Evolutionary conservation across 2,888 invertebrate genomes (phyloP).

Genomic region (Heliconius ethilla): DNA sequence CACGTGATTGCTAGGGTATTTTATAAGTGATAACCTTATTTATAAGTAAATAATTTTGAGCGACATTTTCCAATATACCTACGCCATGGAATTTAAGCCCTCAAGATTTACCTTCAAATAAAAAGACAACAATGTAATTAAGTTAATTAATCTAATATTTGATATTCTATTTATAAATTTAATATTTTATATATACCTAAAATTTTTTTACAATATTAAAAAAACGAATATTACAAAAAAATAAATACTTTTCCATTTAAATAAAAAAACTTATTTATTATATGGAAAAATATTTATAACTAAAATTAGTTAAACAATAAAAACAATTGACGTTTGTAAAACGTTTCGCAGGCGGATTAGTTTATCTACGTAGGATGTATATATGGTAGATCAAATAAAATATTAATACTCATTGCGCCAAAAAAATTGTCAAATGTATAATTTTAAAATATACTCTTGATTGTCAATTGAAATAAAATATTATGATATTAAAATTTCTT

Average conservation of each 20-base stretch:
- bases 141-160: neutral
- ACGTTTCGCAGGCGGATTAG: conserved; percentile 15
- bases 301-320: neutral
- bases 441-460: too few relatives aligned
- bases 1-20: neutral
- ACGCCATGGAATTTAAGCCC: neutral
- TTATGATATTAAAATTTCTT: too few relatives aligned
- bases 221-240: neutral
- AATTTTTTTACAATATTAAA: neutral
- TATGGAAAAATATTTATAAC: too few relatives aligned
- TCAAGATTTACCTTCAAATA: neutral
- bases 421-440: too few relatives aligned
- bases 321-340: conserved; percentile 14
- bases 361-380: conserved; percentile 4
- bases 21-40: neutral
- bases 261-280: too few relatives aligned
- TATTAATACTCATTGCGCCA: too few relatives aligned
- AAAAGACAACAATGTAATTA: neutral
- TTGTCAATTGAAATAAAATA: too few relatives aligned
- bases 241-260: neutral
- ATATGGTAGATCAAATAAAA: too few relatives aligned
- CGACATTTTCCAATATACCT: neutral
- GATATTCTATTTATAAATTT: neutral
- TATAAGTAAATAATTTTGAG: neutral
- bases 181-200: too few relatives aligned